Evolutionary conservation across 2,113 vertebrate species (phyloP), one percentile per base, ranked within the genome.

Genomic region (Emberiza fucata): DNA sequence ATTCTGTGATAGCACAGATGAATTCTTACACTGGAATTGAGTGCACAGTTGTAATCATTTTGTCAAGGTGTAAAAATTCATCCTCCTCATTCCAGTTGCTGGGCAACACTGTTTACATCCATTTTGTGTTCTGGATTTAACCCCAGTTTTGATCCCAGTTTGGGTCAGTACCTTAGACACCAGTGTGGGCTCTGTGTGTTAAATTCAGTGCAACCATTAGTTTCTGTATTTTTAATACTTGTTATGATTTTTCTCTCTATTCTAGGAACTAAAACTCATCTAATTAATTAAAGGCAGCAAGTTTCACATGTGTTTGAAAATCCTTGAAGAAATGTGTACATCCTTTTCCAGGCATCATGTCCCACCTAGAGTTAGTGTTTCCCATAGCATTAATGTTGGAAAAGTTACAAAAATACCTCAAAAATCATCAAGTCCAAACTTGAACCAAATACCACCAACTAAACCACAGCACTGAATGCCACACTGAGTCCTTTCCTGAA

Each of bases 31-130:
- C 63, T 77, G 75, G 71, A 90, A 82, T 83, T 56, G 68, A 91
- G 47, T 56, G 23, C 31, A 22, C 25, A 59, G 56, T 70, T 91
- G 75, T 85, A 86, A 86, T 93, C 63, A 63, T 80, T 93, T 80
- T 88, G 56, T 90, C 56, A 94, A 81, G 76, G 31, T 95, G 61
- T 82, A 94, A 89, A 95, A 92, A 78, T 86, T 64, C 29, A 57
- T 69, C 66, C 80, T 93, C 60, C 77, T 94, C 24, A 31, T 88
- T 86, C 35, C 64, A 88, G 71, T 96, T 94, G 81, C 93, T 83
- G 75, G 66, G 81, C 84, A 90, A 90, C 85, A 59, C 35, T 64
- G 60, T 93, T 95, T 88, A 60, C 39, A 66, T 86, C 44, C 35
- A 20, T 51, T 53, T 40, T 45, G 9, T 69, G 59, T 44, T 80